A percentile compares a stretch with the other conserved stretches of the same genome.
Conservation (phyloP, 1,140 invertebrate genomes). For the Calosoma granatense region DNA sequence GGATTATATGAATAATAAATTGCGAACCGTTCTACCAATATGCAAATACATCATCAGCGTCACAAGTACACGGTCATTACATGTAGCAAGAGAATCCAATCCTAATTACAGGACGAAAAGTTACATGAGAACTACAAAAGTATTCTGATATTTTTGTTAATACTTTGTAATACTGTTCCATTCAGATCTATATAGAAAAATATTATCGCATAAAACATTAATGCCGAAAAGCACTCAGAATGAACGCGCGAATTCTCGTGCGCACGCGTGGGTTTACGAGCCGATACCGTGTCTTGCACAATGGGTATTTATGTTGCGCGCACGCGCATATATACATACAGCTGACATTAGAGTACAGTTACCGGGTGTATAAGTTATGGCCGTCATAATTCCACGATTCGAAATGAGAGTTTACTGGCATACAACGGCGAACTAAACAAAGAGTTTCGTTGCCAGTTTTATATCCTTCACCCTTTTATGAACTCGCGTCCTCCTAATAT, state of each 20-base stretch:
- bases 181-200: background rate
- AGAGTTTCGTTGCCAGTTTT: background rate
- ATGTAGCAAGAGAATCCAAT: background rate
- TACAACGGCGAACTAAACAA: background rate
- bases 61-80: background rate
- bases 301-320: conserved; percentile 7
- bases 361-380: background rate
- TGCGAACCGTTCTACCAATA: no score
- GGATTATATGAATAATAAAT: background rate
- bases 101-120: background rate
- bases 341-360: no score
- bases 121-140: background rate
- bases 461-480: conserved; percentile 14
- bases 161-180: background rate
- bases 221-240: background rate
- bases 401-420: background rate
- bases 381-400: background rate
- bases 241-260: background rate
- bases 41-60: no score
- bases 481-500: conserved; percentile 17
- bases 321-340: no score
- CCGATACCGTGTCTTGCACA: background rate
- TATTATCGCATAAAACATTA: background rate
- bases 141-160: background rate
- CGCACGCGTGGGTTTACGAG: background rate